Conservation (phyloP, 2,797 vertebrate species). For the Emys orbicularis region DNA sequence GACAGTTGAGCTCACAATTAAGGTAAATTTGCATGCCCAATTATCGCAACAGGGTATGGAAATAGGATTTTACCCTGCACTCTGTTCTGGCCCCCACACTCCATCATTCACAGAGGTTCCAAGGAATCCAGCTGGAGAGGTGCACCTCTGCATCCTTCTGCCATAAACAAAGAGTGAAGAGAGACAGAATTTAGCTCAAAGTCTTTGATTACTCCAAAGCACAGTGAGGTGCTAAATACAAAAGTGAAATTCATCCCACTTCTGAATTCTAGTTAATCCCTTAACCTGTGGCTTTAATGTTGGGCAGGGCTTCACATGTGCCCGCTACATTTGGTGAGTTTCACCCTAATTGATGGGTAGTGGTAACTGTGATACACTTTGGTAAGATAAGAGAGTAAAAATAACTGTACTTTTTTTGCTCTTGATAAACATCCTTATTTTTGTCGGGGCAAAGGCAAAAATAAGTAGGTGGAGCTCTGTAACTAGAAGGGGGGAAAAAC, state of each 20-base stretch:
- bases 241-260: not conserved
- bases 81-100: not conserved
- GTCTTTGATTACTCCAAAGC: not conserved
- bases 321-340: not conserved
- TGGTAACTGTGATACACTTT: not conserved
- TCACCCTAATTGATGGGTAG: not conserved
- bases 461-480: not conserved
- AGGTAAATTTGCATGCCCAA: not conserved
- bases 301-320: not conserved
- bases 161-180: not conserved
- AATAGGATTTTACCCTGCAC: not conserved
- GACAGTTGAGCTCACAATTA: not conserved
- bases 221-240: not conserved
- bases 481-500: not conserved
- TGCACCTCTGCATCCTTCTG: not conserved
- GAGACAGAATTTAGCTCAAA: not conserved
- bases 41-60: not conserved
- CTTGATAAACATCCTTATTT: not conserved
- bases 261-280: not conserved
- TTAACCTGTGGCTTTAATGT: not conserved
- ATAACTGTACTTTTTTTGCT: not conserved
- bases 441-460: not conserved
- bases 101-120: not conserved
- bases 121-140: not conserved
- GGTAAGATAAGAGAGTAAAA: not conserved